Conservation (phyloP, 2,113 vertebrate genomes). For the Mastomys natalensis region DNA sequence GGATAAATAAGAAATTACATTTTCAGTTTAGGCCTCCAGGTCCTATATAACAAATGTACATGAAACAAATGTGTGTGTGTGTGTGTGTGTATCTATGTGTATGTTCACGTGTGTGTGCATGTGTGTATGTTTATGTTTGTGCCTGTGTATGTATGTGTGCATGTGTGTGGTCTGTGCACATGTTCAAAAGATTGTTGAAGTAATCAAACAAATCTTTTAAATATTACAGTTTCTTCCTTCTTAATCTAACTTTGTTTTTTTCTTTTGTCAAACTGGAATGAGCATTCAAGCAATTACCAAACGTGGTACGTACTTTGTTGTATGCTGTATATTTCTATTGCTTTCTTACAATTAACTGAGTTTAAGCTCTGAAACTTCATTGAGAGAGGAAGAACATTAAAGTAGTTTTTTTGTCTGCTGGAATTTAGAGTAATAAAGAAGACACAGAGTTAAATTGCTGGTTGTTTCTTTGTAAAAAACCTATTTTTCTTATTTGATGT, state of each 20-base stretch:
- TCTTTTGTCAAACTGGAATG: not conserved
- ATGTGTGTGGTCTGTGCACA: not conserved
- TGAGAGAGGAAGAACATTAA: conserved; percentile 27
- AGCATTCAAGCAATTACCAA: not conserved
- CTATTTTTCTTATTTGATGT: conserved; percentile 39
- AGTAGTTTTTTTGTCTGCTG: conserved; percentile 43
- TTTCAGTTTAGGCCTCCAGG: not conserved
- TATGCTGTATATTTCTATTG: not conserved
- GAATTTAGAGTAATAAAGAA: conserved; percentile 70
- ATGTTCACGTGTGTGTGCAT: too few relatives aligned
- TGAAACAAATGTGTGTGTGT: not conserved
- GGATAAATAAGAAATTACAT: not conserved
- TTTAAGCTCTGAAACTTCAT: conserved; percentile 32
- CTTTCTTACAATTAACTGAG: not conserved
- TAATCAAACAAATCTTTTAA: not conserved
- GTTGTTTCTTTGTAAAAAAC: conserved; percentile 70
- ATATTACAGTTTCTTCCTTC: not conserved
- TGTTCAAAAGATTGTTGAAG: not conserved
- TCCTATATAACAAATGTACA: not conserved
- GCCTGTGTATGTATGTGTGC: too few relatives aligned
- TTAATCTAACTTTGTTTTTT: conserved; percentile 31
- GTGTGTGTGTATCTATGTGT: not conserved
- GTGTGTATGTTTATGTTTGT: too few relatives aligned
- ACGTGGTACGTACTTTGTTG: not conserved
- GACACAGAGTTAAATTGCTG: conserved; percentile 62